A percentile compares a stretch with the other conserved stretches of the same genome.
phyloP scores from a whole-genome alignment of 2,888 invertebrate genomes.

The Odontocerum albicorne region DNA sequence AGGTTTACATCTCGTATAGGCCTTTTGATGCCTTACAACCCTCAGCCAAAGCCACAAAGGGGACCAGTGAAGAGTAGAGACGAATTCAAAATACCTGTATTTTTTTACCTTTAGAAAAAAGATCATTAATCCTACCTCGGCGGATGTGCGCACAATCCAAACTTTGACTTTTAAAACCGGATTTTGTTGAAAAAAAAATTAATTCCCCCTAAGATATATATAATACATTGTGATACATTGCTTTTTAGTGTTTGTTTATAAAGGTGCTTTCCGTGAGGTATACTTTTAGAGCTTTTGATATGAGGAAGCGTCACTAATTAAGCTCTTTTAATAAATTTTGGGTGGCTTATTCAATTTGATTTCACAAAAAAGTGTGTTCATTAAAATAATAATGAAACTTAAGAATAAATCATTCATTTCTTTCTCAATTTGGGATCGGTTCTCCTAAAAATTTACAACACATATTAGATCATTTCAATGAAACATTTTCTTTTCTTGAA shows the following conservation, averaged over 20 bases:
- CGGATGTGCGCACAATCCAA: constrained; percentile 20
- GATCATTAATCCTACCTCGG: constrained; percentile 32
- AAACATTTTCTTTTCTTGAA: too few species aligned
- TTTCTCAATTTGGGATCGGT: too few species aligned
- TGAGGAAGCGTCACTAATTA: constrained; percentile 29
- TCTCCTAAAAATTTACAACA: too few species aligned
- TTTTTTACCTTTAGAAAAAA: constrained; percentile 23
- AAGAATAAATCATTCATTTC: too few species aligned
- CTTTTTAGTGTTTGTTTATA: constrained; percentile 31
- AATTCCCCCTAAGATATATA: constrained; percentile 29
- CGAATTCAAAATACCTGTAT: constrained; percentile 34
- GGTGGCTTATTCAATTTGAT: constrained; percentile 6
- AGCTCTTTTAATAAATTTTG: constrained; percentile 16
- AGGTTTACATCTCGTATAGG: too few species aligned
- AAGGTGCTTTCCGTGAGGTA: constrained; percentile 15
- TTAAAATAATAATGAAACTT: too few species aligned
- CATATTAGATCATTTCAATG: too few species aligned
- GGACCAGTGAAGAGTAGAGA: constrained; percentile 19
- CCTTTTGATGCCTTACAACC: constrained; percentile 20
- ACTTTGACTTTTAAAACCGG: constrained; percentile 29
- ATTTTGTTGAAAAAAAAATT: constrained; percentile 25
- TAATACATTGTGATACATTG: constrained; percentile 28
- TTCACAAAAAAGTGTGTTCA: neutral
- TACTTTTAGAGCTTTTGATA: constrained; percentile 18
- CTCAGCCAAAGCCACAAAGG: constrained; percentile 20